These are phyloP conservation scores for Lateolabrax maculatus DNA, from an alignment of 2,797 vertebrate species.

Conservation along the genomic window DNA sequence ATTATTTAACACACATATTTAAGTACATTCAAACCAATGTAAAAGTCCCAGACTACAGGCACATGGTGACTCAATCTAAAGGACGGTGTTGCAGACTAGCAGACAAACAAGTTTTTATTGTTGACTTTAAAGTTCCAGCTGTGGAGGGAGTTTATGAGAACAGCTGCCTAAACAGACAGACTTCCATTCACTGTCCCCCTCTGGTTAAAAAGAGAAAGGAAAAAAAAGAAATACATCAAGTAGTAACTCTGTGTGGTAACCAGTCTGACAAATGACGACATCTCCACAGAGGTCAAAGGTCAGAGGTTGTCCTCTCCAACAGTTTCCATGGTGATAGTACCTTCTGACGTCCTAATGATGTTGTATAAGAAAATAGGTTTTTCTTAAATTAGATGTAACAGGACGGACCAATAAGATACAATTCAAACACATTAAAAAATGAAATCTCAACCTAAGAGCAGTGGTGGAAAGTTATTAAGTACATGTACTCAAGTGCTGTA, in stretches of 20 bases:
- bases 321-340: slow-evolving; percentile 3
- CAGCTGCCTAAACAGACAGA: not conserved
- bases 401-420: not conserved
- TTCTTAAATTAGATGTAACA: not conserved
- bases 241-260: not conserved
- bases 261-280: slow-evolving; percentile 14
- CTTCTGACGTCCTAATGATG: not conserved
- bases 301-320: too few species aligned
- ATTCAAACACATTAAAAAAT: not conserved
- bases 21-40: too few species aligned
- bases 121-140: not conserved
- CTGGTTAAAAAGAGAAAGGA: slow-evolving; percentile 1
- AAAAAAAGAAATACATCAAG: not conserved
- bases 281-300: slow-evolving; percentile 3
- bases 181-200: not conserved
- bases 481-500: not conserved
- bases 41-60: too few species aligned
- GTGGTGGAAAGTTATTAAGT: too few species aligned
- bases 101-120: too few species aligned
- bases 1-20: too few species aligned
- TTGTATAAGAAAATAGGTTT: not conserved
- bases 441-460: not conserved
- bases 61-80: not conserved
- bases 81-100: not conserved
- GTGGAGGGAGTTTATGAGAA: not conserved